phyloP scores from a whole-genome alignment of 2,888 invertebrate species.

The Lampropteryx suffumata region DNA sequence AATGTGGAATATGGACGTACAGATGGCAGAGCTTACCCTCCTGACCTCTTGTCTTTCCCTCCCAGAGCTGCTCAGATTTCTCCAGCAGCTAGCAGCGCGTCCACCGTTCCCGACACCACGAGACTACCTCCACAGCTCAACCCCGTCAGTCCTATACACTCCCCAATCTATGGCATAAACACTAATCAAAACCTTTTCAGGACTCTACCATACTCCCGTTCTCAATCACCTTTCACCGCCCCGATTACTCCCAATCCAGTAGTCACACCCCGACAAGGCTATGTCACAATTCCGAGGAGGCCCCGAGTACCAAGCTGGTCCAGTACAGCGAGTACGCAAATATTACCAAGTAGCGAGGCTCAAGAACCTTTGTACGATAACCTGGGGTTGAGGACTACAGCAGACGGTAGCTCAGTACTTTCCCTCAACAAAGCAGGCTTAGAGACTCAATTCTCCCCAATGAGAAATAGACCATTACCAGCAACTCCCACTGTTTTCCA shows the following conservation, averaged over 20 bases:
- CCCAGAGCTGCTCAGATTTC: slow-evolving; percentile 87
- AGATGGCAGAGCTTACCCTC: slow-evolving; percentile 86
- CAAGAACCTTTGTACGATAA: slow-evolving; percentile 94
- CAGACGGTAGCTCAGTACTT: slow-evolving; percentile 91
- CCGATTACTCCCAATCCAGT: slow-evolving; percentile 83
- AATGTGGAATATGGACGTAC: slow-evolving; percentile 81
- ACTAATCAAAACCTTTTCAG: slow-evolving; percentile 87
- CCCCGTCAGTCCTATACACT: slow-evolving; percentile 86
- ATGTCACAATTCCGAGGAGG: slow-evolving; percentile 93
- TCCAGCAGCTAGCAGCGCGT: slow-evolving; percentile 91
- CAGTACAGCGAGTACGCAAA: slow-evolving; percentile 83
- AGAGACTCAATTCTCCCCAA: slow-evolving; percentile 78
- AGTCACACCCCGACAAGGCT: slow-evolving; percentile 89
- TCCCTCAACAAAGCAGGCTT: slow-evolving; percentile 89
- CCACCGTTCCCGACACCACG: slow-evolving; percentile 89
- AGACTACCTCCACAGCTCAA: slow-evolving; percentile 83
- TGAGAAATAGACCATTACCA: slow-evolving; percentile 85
- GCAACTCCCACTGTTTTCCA: slow-evolving; percentile 82
- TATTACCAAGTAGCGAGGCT: slow-evolving; percentile 77
- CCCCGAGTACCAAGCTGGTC: slow-evolving; percentile 93
- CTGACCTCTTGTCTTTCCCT: slow-evolving; percentile 91
- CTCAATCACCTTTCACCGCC: slow-evolving; percentile 89
- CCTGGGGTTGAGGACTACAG: slow-evolving; percentile 91
- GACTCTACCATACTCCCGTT: slow-evolving; percentile 90
- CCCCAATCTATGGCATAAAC: slow-evolving; percentile 84